These are phyloP conservation scores for Abrostola triplasia DNA, from an alignment of 2,888 invertebrate genomes.

Conservation along the genomic window DNA sequence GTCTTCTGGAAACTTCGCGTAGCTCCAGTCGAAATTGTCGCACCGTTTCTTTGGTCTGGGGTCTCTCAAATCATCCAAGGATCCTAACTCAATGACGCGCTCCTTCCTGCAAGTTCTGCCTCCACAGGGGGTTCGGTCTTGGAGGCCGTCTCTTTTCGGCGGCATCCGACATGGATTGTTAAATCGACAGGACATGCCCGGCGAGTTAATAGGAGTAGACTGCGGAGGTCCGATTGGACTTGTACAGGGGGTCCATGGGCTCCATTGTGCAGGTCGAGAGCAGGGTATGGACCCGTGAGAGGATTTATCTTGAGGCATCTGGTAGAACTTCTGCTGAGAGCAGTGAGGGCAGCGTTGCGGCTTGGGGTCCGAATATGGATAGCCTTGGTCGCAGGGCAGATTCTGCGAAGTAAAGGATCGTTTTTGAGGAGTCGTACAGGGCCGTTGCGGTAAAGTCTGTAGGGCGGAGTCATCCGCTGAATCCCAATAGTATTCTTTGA, in stretches of 20 bases:
- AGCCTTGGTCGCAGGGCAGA: constrained; percentile 4
- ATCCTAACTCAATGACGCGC: constrained; percentile 42
- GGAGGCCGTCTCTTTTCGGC: constrained; percentile 35
- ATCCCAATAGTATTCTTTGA: constrained; percentile 72
- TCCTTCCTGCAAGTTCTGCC: constrained; percentile 26
- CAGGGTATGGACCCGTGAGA: constrained; percentile 5
- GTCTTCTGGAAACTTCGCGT: constrained; percentile 31
- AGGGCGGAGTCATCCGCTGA: constrained; percentile 25
- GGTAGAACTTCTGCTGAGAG: constrained; percentile 5
- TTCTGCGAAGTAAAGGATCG: constrained; percentile 7
- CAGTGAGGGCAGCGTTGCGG: constrained; percentile 11
- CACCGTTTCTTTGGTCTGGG: constrained; percentile 29
- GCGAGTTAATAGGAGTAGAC: constrained; percentile 8
- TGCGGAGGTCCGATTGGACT: constrained; percentile 22
- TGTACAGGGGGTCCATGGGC: constrained; percentile 19
- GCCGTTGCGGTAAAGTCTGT: constrained; percentile 1
- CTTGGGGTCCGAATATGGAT: not conserved
- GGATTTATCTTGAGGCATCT: constrained; percentile 9
- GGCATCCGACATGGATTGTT: constrained; percentile 8
- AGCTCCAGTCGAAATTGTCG: constrained; percentile 30
- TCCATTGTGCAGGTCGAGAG: constrained; percentile 4
- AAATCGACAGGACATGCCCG: constrained; percentile 8
- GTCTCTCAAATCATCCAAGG: constrained; percentile 39
- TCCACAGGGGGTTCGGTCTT: constrained; percentile 14
- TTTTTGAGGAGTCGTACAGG: not conserved